Percentiles rank a stretch among this genome's conserved stretches.
These are phyloP conservation scores for Leptopilina boulardi DNA, from an alignment of 1,140 invertebrate species.

Conservation along the genomic window DNA sequence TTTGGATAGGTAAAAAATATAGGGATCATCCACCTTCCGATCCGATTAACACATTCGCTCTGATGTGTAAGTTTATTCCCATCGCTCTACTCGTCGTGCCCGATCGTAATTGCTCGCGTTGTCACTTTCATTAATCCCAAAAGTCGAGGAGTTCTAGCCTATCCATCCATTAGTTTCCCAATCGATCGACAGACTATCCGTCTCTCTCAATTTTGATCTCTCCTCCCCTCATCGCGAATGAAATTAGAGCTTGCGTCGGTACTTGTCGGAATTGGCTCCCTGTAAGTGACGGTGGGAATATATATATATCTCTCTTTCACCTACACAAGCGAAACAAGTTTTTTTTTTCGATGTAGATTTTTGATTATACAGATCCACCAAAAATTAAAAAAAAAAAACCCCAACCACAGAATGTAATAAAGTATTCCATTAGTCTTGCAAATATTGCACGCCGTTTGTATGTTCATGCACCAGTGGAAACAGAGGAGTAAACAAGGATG, in stretches of 20 bases:
- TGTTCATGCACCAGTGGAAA: neutral
- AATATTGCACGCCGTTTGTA: slow-evolving; percentile 2
- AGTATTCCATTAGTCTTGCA: slow-evolving; percentile 30
- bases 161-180: slow-evolving; percentile 8
- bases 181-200: slow-evolving; percentile 28
- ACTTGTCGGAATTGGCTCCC: slow-evolving; percentile 25
- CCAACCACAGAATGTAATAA: slow-evolving; percentile 4
- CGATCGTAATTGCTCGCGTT: slow-evolving; percentile 21
- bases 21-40: slow-evolving; percentile 4
- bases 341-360: neutral
- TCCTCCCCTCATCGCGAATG: slow-evolving; percentile 5
- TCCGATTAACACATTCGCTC: slow-evolving; percentile 19
- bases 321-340: neutral
- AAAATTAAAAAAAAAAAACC: neutral
- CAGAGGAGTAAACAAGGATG: slow-evolving; percentile 18
- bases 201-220: slow-evolving; percentile 29
- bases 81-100: neutral
- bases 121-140: slow-evolving; percentile 33
- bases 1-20: neutral
- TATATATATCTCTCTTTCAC: neutral
- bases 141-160: slow-evolving; percentile 27
- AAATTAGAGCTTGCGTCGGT: slow-evolving; percentile 26
- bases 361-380: neutral
- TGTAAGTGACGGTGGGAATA: slow-evolving; percentile 18
- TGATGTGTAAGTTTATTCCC: slow-evolving; percentile 28